phyloP scores from a whole-genome alignment of 2,113 vertebrate species.

The Bagarius yarrelli region DNA sequence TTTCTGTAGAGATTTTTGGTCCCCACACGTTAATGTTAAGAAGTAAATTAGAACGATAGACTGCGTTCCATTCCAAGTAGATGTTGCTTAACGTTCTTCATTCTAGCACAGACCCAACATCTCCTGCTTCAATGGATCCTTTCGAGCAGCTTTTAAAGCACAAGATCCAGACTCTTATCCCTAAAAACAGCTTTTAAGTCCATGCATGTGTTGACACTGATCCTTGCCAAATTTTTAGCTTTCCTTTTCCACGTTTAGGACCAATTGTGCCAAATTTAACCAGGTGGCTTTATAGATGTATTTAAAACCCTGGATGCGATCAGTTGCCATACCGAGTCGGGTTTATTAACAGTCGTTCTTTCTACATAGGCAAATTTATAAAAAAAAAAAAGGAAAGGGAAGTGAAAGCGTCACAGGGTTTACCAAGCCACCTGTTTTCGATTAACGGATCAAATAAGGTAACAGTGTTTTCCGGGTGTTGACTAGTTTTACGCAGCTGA shows the following conservation, averaged over 20 bases:
- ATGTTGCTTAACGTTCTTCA: neutral
- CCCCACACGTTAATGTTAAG: neutral
- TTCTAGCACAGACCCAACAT: too few relatives aligned
- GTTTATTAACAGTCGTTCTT: too few relatives aligned
- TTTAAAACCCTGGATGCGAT: neutral
- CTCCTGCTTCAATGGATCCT: neutral
- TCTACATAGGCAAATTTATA: too few relatives aligned
- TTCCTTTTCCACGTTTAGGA: neutral
- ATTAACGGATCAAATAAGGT: too few relatives aligned
- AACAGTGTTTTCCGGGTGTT: too few relatives aligned
- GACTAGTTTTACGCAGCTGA: too few relatives aligned
- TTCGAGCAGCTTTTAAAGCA: neutral
- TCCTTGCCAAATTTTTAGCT: neutral
- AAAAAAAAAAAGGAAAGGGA: too few relatives aligned
- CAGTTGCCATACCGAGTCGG: neutral
- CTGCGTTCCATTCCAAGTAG: neutral
- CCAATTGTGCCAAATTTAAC: neutral
- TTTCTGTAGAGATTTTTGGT: neutral
- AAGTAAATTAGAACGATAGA: neutral
- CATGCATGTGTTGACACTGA: neutral
- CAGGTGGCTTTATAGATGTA: neutral
- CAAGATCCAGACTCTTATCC: neutral
- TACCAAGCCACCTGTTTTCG: too few relatives aligned
- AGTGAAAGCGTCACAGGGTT: too few relatives aligned
- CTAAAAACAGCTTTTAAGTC: neutral